Conservation (phyloP, 2,113 vertebrate genomes). For the Cyanoramphus novaezelandiae region DNA sequence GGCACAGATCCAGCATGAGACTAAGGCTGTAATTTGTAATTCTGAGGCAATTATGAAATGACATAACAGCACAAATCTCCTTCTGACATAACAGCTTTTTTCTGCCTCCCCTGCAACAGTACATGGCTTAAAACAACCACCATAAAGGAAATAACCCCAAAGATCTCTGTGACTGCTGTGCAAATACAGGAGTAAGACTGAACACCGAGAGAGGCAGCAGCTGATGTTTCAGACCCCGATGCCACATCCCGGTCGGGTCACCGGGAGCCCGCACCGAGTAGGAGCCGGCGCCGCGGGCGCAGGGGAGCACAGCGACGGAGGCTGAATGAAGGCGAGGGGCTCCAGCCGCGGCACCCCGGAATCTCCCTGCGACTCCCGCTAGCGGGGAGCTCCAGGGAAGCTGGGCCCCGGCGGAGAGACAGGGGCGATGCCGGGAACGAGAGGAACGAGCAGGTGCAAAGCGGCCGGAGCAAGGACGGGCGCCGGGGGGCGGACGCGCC, state of each 20-base stretch:
- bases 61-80: conserved; percentile 32
- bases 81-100: neutral
- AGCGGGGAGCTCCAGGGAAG: neutral
- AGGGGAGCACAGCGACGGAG: neutral
- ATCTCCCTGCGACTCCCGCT: neutral
- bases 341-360: neutral
- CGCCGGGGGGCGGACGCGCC: neutral
- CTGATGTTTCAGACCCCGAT: neutral
- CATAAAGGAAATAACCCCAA: neutral
- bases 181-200: neutral
- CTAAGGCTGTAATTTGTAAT: conserved; percentile 26
- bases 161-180: neutral
- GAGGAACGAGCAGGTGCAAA: conserved; percentile 19
- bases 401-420: neutral
- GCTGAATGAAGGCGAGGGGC: neutral
- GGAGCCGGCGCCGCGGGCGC: neutral
- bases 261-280: neutral
- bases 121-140: neutral
- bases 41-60: conserved; percentile 47
- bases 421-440: neutral
- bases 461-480: neutral
- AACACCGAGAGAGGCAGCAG: neutral
- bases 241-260: neutral
- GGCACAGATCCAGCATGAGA: neutral
- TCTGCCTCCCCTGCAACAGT: neutral